Base-by-base conservation (phyloP, 2,797 vertebrate species). In the Chiroxiphia lanceolata region DNA sequence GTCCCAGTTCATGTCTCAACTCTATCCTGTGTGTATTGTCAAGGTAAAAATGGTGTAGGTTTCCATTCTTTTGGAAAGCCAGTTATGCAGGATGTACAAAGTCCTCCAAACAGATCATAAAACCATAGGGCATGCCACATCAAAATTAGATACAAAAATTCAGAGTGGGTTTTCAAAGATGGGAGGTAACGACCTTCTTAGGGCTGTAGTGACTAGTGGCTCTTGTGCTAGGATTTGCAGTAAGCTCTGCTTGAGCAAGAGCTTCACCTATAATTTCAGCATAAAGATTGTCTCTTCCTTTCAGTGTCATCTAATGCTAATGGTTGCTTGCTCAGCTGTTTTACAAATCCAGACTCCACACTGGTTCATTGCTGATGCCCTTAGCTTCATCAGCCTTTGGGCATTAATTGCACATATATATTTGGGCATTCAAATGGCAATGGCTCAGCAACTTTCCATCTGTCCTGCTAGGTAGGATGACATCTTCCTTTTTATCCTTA, bases 401-500 rank as follows among this genome's bases (percentile, higher is more conserved):
- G 22, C 13, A 40, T 71, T 87, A 79, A 50, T 82, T 93, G 45
- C 64, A 54, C 12, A 0, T 50, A 31, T 1, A 15, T 54, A 22
- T 77, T 89, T 68, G 36, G 61, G 57, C 45, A 70, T 87, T 96
- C 71, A 87, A 87, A 80, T 80, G 83, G 70, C 78, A 87, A 31
- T 53, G 27, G 27, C 64, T 94, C 88, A 89, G 74, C 74, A 93
- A 22, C 56, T 72, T 91, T 85, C 57, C 1, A 3, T 70, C 79
- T 90, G 67, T 91, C 87, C 74, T 91, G 45, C 48, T 56, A 38
- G 51, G 53, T 60, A 64, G 68, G 83, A 78, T 95, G 78, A 34
- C 50, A 20, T 93, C 87, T 97, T 97, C 50, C 65, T 81, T 83
- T 64, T 80, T 90, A 77, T 95, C 90, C 96, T 94, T 76, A 68